Percentiles rank a stretch among this genome's conserved stretches.
Conservation (phyloP, 1,140 invertebrate genomes). For the Heterodera schachtii region DNA sequence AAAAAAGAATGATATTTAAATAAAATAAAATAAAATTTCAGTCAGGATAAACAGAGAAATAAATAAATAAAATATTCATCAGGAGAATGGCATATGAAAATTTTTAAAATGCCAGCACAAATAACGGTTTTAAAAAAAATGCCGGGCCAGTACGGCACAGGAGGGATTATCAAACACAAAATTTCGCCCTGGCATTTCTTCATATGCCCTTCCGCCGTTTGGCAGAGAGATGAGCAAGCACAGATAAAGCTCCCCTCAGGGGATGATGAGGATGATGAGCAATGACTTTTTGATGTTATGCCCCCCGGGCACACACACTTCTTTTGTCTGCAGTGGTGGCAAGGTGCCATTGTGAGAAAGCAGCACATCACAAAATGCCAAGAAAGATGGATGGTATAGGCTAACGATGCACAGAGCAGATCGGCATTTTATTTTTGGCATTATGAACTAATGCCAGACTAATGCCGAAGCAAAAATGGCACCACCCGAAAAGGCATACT, state of each 20-base stretch:
- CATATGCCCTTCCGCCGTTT: neutral
- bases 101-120: too few species aligned
- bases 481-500: too few species aligned
- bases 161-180: neutral
- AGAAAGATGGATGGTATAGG: neutral
- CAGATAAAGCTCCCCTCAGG: neutral
- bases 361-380: neutral
- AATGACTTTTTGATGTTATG: neutral
- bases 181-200: neutral
- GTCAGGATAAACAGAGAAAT: too few species aligned
- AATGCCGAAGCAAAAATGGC: too few species aligned
- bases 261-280: slow-evolving; percentile 9
- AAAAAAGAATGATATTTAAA: too few species aligned
- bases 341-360: neutral
- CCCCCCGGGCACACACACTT: neutral
- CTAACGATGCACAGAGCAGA: too few species aligned
- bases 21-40: too few species aligned
- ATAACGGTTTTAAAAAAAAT: neutral
- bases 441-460: too few species aligned
- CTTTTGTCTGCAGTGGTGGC: neutral
- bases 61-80: too few species aligned
- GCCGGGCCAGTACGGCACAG: neutral
- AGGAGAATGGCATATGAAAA: too few species aligned
- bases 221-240: slow-evolving; percentile 2
- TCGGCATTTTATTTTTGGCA: too few species aligned